A percentile compares a stretch with the other conserved stretches of the same genome.
Evolutionary conservation across 2,888 invertebrate genomes (phyloP).

Genomic region (Zygogramma bicolorata): DNA sequence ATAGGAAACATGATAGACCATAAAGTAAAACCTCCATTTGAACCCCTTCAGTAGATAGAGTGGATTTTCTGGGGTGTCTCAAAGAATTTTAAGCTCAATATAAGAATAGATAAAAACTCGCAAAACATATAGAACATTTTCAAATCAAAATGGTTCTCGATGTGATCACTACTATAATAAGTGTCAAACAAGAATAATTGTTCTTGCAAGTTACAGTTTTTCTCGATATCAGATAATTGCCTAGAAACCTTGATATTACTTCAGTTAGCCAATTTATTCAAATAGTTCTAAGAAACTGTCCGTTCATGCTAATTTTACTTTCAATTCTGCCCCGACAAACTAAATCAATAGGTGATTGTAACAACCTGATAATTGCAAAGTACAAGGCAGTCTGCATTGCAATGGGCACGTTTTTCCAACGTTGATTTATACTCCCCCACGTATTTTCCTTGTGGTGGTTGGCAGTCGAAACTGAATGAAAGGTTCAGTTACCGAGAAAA

Average conservation of each 20-base stretch:
- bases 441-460: not conserved
- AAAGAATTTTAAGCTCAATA: no score
- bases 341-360: constrained; percentile 8
- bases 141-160: no score
- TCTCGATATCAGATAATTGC: not conserved
- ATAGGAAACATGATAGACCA: no score
- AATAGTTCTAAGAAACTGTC: not conserved
- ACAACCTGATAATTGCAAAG: not conserved
- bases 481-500: not conserved
- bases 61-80: no score
- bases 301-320: not conserved
- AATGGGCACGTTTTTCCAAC: not conserved
- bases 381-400: constrained; percentile 5
- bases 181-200: not conserved
- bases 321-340: not conserved
- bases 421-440: not conserved
- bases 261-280: not conserved
- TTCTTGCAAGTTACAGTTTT: not conserved
- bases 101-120: no score
- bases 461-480: not conserved
- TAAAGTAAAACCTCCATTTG: no score
- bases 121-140: no score
- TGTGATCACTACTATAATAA: no score
- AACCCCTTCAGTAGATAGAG: no score
- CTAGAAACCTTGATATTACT: not conserved